Base-by-base conservation (phyloP, 2,113 vertebrate genomes). In the Tenrec ecaudatus region DNA sequence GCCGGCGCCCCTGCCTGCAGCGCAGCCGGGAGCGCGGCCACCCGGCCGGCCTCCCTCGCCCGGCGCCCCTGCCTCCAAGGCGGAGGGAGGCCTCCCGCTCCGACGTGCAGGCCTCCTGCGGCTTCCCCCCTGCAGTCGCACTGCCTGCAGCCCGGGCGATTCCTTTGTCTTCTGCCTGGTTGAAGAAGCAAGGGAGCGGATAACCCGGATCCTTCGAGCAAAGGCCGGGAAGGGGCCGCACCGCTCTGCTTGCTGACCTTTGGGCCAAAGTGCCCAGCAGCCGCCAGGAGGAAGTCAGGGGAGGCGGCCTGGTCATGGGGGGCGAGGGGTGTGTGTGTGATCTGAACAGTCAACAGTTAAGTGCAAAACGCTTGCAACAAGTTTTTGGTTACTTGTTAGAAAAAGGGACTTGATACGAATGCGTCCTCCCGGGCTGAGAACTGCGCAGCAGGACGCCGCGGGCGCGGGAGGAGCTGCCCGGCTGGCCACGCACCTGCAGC, bases 161-260 rank as follows among this genome's bases (percentile, higher is more conserved):
- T 96, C 96, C 97, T 97, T 97, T 86, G 81, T 79, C 94, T 96
- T 94, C 68, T 91, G 96, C 96, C 86, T 90, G 94, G 92, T 33
- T 94, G 97, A 97, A 95, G 95, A 43, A 95, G 75, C 86, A 93
- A 95, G 93, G 83, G 93, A 73, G 90, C 88, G 81, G 97, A 97
- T 96, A 97, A 97, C 98, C 64, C 84, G 40, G 94, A 69, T 89
- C 90, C 88, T 82, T 90, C 27, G 43, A 43, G 86, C 29, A 82
- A 62, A 88, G 93, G 91, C 69, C 78, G 57, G 83, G 89, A 79
- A 84, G 90, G 87, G 82, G 96, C 86, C 1, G 27, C 88, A 91
- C 17, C 27, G 60, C 68, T 86, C 33, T 27, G 4, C 40, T n/a
- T 94, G 69, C 81, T 78, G 97, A 97, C 94, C 94, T 93, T 86